These are phyloP conservation scores for Leptopilina myrica DNA, from an alignment of 2,888 invertebrate species.

Conservation along the genomic window DNA sequence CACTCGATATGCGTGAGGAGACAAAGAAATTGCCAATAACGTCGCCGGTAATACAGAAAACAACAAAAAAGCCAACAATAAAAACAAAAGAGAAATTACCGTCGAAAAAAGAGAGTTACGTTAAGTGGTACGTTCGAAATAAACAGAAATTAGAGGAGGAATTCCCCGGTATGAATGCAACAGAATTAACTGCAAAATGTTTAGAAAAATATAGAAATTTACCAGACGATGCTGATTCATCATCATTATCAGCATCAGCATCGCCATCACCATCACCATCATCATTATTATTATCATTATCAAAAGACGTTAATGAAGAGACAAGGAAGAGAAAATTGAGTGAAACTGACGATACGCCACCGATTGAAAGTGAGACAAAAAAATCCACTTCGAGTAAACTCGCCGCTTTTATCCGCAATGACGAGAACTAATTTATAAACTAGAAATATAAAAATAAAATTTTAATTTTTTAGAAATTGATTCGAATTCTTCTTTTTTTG, in stretches of 20 bases:
- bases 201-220: conserved; percentile 78
- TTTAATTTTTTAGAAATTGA: too few relatives aligned
- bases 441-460: too few relatives aligned
- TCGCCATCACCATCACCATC: not conserved
- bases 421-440: too few relatives aligned
- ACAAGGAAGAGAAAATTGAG: conserved; percentile 66
- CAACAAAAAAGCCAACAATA: conserved; percentile 59
- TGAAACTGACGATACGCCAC: not conserved
- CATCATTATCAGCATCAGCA: not conserved
- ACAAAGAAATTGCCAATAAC: conserved; percentile 40
- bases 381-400: conserved; percentile 61
- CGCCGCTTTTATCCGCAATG: conserved; percentile 57
- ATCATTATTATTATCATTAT: too few relatives aligned
- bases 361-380: conserved; percentile 15
- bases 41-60: conserved; percentile 27
- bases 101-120: conserved; percentile 74
- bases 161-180: conserved; percentile 78
- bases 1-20: conserved; percentile 39
- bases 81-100: conserved; percentile 63
- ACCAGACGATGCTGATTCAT: conserved; percentile 33
- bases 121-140: conserved; percentile 81
- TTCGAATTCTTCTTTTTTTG: too few relatives aligned
- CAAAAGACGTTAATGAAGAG: conserved; percentile 51
- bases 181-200: conserved; percentile 80
- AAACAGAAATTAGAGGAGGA: conserved; percentile 79